phyloP scores from a whole-genome alignment of 2,113 vertebrate genomes.

The Paralichthys olivaceus region DNA sequence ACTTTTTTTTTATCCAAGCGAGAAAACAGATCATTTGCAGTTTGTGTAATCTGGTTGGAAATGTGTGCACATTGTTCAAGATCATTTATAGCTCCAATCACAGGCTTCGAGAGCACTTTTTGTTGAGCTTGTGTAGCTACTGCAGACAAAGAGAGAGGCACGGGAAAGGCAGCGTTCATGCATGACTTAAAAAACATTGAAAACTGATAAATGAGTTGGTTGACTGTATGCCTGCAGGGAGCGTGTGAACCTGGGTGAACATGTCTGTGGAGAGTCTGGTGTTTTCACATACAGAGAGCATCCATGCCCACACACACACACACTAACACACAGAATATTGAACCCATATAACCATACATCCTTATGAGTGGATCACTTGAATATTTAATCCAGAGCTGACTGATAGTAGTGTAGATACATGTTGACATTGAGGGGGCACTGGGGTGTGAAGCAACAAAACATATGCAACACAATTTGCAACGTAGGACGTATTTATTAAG shows the following conservation, averaged over 20 bases:
- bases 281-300: conserved; percentile 41
- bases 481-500: background rate
- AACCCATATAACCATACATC: conserved; percentile 43
- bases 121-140: conserved; percentile 9
- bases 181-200: conserved; percentile 52
- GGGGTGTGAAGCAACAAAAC: conserved; percentile 21
- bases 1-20: too few relatives aligned
- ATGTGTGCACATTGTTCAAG: too few relatives aligned
- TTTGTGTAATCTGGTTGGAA: too few relatives aligned
- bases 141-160: conserved; percentile 6
- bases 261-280: conserved; percentile 34
- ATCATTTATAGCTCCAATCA: background rate
- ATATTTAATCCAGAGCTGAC: conserved; percentile 45
- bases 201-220: conserved; percentile 51
- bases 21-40: too few relatives aligned
- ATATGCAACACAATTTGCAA: background rate
- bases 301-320: conserved; percentile 5
- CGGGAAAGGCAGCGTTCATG: conserved; percentile 40
- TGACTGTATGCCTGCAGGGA: conserved; percentile 40
- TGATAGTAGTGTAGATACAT: conserved; percentile 1
- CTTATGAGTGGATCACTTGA: conserved; percentile 46
- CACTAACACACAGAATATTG: conserved; percentile 20
- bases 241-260: conserved; percentile 14
- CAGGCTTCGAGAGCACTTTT: background rate
- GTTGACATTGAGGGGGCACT: conserved; percentile 9